Evolutionary conservation across 2,113 vertebrate species (phyloP).

Genomic region (Jacana jacana): DNA sequence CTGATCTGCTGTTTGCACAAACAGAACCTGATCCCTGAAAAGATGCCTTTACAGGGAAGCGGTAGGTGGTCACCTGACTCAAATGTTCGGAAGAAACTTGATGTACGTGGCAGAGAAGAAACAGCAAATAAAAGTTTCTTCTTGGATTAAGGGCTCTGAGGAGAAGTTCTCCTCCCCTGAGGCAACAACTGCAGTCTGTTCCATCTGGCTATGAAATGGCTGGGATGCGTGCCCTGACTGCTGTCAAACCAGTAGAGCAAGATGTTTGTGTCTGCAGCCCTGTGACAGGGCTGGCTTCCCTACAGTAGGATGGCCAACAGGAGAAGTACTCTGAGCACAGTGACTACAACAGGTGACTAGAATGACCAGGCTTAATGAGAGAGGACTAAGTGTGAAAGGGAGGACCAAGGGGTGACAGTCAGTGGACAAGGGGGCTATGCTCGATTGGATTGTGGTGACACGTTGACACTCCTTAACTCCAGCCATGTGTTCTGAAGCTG

Average conservation of each 20-base stretch:
- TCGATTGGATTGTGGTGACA: not conserved
- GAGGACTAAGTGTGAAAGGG: not conserved
- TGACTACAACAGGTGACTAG: not conserved
- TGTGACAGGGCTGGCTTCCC: not conserved
- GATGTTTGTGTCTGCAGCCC: not conserved
- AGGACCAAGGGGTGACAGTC: not conserved
- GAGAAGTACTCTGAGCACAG: not conserved
- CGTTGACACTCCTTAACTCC: not conserved
- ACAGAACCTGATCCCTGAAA: not conserved
- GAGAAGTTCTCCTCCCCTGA: not conserved
- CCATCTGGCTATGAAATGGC: not conserved
- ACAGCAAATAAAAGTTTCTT: not conserved
- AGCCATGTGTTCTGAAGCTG: not conserved
- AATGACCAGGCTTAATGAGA: not conserved
- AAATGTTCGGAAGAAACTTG: not conserved
- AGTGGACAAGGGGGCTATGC: not conserved
- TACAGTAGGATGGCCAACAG: not conserved
- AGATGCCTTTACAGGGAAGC: not conserved
- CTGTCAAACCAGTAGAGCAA: conserved; percentile 12
- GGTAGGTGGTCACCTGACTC: not conserved
- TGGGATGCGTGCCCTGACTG: not conserved
- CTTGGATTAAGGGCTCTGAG: not conserved
- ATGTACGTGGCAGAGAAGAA: not conserved
- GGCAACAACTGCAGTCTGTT: not conserved
- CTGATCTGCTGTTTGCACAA: not conserved